phyloP scores from a whole-genome alignment of 2,113 vertebrate species.

The Sporophila hypoxantha region DNA sequence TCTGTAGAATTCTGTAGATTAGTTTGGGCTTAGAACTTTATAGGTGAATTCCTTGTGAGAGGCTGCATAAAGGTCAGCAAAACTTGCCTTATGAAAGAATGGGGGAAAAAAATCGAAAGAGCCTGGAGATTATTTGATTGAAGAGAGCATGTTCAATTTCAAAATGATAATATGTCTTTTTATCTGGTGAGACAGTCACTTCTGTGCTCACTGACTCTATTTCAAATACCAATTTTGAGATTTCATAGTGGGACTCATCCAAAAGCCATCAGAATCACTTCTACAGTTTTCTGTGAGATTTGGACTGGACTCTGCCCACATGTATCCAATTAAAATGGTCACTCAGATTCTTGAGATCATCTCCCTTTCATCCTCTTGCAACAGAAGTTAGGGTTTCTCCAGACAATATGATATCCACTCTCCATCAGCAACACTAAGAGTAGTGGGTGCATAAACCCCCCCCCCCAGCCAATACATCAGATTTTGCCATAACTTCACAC shows the following conservation, averaged over 20 bases:
- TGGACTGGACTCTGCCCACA: neutral
- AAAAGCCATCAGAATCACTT: neutral
- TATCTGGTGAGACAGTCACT: neutral
- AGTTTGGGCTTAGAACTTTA: neutral
- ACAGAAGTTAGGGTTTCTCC: neutral
- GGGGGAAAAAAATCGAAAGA: neutral
- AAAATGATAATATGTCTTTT: neutral
- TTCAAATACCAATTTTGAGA: neutral
- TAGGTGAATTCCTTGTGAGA: neutral
- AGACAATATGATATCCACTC: neutral
- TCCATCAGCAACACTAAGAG: neutral
- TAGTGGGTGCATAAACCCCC: neutral
- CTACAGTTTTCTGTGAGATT: neutral
- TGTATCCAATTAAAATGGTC: neutral
- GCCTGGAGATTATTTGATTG: neutral
- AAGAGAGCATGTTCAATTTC: neutral
- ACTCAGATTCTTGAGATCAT: neutral
- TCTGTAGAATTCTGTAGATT: neutral
- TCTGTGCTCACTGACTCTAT: neutral
- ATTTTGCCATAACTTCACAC: constrained; percentile 54
- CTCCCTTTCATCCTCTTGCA: constrained; percentile 8
- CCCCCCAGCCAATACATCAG: neutral
- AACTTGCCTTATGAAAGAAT: neutral
- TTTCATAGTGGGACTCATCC: neutral
- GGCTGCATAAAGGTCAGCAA: neutral